Evolutionary conservation across 2,113 vertebrate genomes (phyloP).

Genomic region (Macquaria australasica): DNA sequence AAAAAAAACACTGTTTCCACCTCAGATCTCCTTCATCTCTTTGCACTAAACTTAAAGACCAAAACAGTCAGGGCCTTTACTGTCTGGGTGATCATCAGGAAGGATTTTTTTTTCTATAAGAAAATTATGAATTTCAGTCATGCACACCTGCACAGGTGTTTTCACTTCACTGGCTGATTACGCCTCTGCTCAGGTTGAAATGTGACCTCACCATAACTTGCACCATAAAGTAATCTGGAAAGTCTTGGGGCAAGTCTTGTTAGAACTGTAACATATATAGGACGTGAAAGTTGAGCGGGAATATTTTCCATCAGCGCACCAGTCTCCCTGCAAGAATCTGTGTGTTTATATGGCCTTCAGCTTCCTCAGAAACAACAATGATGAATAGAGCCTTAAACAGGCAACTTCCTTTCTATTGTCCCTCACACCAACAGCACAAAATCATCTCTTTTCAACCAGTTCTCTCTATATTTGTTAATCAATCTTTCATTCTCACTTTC

Average conservation of each 20-base stretch:
- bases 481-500: slow-evolving; percentile 50
- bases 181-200: background rate
- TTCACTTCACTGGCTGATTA: background rate
- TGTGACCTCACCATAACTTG: too few relatives aligned
- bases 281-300: slow-evolving; percentile 23
- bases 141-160: background rate
- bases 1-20: too few relatives aligned
- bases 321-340: slow-evolving; percentile 13
- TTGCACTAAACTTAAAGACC: background rate
- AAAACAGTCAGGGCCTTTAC: background rate
- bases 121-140: too few relatives aligned
- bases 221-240: too few relatives aligned
- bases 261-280: slow-evolving; percentile 10
- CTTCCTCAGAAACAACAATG: slow-evolving; percentile 42
- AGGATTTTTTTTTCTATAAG: too few relatives aligned
- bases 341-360: slow-evolving; percentile 35
- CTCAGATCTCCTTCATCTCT: too few relatives aligned
- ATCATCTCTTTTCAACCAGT: slow-evolving; percentile 33
- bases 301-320: slow-evolving; percentile 11
- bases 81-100: too few relatives aligned
- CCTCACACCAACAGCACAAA: slow-evolving; percentile 30
- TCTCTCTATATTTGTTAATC: slow-evolving; percentile 46
- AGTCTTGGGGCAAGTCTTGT: too few relatives aligned
- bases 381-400: slow-evolving; percentile 49
- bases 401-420: slow-evolving; percentile 38